Evolutionary conservation across 2,888 invertebrate species (phyloP).

Genomic region (Cheilosia grossa): DNA sequence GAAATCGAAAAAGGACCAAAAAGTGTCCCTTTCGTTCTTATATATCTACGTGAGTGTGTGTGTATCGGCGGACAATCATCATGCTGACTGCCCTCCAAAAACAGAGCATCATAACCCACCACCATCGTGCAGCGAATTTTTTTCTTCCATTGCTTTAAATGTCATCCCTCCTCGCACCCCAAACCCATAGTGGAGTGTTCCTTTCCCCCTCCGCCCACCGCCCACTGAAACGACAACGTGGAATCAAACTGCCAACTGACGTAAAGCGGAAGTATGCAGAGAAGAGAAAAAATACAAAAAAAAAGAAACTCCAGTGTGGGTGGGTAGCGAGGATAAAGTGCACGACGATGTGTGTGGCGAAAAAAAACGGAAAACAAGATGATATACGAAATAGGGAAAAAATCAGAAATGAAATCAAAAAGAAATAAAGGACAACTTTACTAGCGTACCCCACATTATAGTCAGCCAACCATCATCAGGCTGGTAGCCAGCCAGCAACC

Average conservation of each 20-base stretch:
- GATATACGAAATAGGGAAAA: conserved; percentile 68
- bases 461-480: conserved; percentile 74
- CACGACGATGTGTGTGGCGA: conserved; percentile 24
- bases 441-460: conserved; percentile 67
- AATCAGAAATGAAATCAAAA: conserved; percentile 73
- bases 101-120: conserved; percentile 57
- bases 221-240: conserved; percentile 30
- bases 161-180: conserved; percentile 20
- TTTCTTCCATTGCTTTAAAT: conserved; percentile 39
- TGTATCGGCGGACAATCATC: conserved; percentile 65
- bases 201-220: background rate
- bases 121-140: conserved; percentile 26
- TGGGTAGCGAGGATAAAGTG: conserved; percentile 45
- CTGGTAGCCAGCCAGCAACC: conserved; percentile 59
- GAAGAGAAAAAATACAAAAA: conserved; percentile 30
- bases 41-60: conserved; percentile 20
- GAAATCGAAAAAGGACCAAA: conserved; percentile 16
- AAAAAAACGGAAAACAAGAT: conserved; percentile 44
- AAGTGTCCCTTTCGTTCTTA: conserved; percentile 29
- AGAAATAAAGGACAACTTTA: conserved; percentile 72
- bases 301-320: conserved; percentile 18
- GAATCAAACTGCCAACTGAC: conserved; percentile 73
- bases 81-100: conserved; percentile 70
- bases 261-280: conserved; percentile 68
- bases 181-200: background rate